phyloP scores from a whole-genome alignment of 2,888 invertebrate genomes.

The Temnothorax ravouxi region DNA sequence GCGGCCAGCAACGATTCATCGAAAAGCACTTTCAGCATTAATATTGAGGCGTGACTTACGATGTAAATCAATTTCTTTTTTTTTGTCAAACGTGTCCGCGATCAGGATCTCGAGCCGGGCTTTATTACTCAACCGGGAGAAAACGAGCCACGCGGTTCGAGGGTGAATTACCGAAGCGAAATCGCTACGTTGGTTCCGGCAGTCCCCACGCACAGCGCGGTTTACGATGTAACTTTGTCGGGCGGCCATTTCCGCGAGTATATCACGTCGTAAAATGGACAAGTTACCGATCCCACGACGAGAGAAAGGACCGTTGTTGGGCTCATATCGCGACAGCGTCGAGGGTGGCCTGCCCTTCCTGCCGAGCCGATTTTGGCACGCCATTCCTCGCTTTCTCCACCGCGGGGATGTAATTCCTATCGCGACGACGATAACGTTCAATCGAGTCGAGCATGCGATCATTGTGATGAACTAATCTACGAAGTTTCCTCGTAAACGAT shows the following conservation, averaged over 20 bases:
- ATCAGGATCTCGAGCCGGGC: constrained; percentile 9
- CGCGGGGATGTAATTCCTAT: constrained; percentile 61
- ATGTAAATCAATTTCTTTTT: constrained; percentile 35
- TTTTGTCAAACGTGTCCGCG: not conserved
- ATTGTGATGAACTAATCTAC: constrained; percentile 58
- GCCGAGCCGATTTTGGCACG: constrained; percentile 47
- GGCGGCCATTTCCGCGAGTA: constrained; percentile 63
- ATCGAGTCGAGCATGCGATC: constrained; percentile 67
- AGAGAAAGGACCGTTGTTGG: constrained; percentile 15
- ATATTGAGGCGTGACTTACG: not conserved
- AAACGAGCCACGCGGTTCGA: constrained; percentile 35
- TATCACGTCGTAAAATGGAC: constrained; percentile 71
- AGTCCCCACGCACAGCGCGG: constrained; percentile 30
- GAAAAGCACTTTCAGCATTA: not conserved
- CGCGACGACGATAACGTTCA: constrained; percentile 61
- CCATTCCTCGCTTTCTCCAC: not conserved
- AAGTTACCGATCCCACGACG: constrained; percentile 58
- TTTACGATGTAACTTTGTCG: constrained; percentile 69
- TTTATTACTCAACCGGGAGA: constrained; percentile 45
- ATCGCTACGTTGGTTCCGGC: constrained; percentile 52
- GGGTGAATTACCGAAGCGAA: constrained; percentile 35
- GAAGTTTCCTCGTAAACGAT: constrained; percentile 53
- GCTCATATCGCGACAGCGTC: constrained; percentile 55
- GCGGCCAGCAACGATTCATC: not conserved
- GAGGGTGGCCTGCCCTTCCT: constrained; percentile 20